These are phyloP conservation scores for Stichopus horrens DNA, from an alignment of 53 echinoderm and acorn worm species.

Conservation along the genomic window DNA sequence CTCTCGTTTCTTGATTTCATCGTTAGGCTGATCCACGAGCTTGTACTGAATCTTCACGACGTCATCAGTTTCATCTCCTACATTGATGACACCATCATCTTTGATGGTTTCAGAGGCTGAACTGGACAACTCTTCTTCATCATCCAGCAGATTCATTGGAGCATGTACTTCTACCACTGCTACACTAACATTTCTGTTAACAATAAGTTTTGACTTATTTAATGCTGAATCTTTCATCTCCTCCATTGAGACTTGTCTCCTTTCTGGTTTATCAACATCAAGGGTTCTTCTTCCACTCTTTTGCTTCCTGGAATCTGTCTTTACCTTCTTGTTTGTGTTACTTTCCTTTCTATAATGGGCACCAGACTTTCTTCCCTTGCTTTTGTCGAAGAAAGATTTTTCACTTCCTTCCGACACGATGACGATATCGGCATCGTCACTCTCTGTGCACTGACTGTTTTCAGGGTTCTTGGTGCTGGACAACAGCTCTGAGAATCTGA, in stretches of 20 bases:
- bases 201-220: background rate
- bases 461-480: slow-evolving; percentile 8
- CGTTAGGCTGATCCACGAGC: background rate
- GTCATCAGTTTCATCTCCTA: background rate
- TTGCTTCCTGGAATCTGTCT: background rate
- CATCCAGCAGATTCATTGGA: background rate
- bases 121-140: background rate
- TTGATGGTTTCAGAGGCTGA: background rate
- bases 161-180: background rate
- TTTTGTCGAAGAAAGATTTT: slow-evolving; percentile 10
- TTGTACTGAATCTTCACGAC: background rate
- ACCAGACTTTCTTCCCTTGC: background rate
- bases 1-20: background rate
- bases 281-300: background rate
- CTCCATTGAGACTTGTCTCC: background rate
- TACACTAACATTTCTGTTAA: background rate
- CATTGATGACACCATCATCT: background rate
- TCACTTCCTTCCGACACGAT: slow-evolving; percentile 33
- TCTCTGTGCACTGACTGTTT: background rate
- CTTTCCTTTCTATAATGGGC: background rate
- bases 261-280: background rate
- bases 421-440: background rate
- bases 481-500: slow-evolving; percentile 32
- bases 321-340: background rate
- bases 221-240: background rate